These are phyloP conservation scores for Himalopsyche phryganea DNA, from an alignment of 1,140 invertebrate genomes.

Conservation along the genomic window DNA sequence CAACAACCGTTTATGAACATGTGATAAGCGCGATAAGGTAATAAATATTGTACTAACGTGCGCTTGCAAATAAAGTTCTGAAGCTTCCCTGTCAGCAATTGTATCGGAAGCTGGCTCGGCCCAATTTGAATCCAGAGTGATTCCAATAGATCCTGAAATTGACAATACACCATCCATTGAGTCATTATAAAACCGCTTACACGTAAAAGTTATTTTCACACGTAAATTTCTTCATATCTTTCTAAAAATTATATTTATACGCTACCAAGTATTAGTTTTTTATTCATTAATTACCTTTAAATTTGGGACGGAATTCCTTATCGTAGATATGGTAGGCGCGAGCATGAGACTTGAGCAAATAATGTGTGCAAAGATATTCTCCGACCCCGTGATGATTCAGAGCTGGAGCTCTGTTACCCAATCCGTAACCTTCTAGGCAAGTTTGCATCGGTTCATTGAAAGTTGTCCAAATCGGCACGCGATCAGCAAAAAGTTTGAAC, in stretches of 20 bases:
- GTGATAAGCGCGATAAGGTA: no score
- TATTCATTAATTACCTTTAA: conserved; percentile 49
- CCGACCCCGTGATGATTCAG: conserved; percentile 57
- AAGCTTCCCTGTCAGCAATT: conserved; percentile 54
- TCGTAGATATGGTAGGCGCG: conserved; percentile 65
- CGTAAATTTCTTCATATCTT: not conserved
- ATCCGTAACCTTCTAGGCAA: conserved; percentile 61
- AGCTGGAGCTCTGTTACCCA: conserved; percentile 55
- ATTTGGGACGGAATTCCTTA: conserved; percentile 54
- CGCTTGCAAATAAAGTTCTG: conserved; percentile 55
- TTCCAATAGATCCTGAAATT: conserved; percentile 58
- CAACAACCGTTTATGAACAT: no score
- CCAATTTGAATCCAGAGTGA: conserved; percentile 60
- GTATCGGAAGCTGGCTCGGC: conserved; percentile 55
- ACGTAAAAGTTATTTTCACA: no score
- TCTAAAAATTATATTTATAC: not conserved
- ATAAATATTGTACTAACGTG: conserved; percentile 48
- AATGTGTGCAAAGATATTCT: conserved; percentile 61
- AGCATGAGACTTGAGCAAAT: conserved; percentile 61
- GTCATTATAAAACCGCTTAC: no score
- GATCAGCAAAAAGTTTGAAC: conserved; percentile 59
- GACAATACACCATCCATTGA: no score
- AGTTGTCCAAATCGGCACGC: conserved; percentile 66
- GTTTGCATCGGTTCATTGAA: conserved; percentile 70
- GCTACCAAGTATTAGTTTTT: not conserved